Evolutionary conservation across 2,113 vertebrate species (phyloP), one percentile per base, ranked within the genome.

Genomic region (Pteropus alecto): DNA sequence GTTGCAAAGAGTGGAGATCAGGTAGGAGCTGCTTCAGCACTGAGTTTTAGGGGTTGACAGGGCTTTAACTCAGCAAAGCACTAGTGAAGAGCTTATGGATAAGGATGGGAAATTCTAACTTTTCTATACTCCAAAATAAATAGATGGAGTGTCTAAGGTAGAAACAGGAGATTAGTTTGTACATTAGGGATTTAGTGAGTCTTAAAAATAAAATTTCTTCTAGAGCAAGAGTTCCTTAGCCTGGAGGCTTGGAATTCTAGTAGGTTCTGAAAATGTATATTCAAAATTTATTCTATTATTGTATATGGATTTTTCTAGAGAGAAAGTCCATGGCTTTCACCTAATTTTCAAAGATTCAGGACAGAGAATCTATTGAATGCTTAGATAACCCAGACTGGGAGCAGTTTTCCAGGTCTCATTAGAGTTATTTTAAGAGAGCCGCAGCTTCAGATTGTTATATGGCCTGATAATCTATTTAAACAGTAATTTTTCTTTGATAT

Each of bases 281-380:
- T 90, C 14, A 90, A 78, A 89, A 67, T 93, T 19, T 93, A 93
- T 86, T 86, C 56, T 90, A 12, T 68, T 60, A 51, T 74, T 92
- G 12, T 88, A 30, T 91, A 9, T 95, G 35, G 19, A 30, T 78
- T 87, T 97, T 94, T 92, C 33, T 93, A 84, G 58, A 90, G 18
- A 61, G 41, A 51, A 63, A 74, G 13, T 5, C 38, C 35, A 30
- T 65, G 86, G 33, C 35, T 95, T 76, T 88, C 71, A 74, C 88
- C 28, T 95, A 43, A 33, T 93, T 97, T 86, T 94, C 82, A 91
- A 94, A 97, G 77, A 96, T 82, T 88, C 76, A 96, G 43, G 90
- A 61, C 78, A 94, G 82, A 94, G 58, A 54, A 54, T 92, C 58
- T 48, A 43, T 63, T 90, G 35, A 78, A 85, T 95, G 70, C 61